Evolutionary conservation across 1,140 invertebrate genomes (phyloP).

Genomic region (Nasonia giraulti): DNA sequence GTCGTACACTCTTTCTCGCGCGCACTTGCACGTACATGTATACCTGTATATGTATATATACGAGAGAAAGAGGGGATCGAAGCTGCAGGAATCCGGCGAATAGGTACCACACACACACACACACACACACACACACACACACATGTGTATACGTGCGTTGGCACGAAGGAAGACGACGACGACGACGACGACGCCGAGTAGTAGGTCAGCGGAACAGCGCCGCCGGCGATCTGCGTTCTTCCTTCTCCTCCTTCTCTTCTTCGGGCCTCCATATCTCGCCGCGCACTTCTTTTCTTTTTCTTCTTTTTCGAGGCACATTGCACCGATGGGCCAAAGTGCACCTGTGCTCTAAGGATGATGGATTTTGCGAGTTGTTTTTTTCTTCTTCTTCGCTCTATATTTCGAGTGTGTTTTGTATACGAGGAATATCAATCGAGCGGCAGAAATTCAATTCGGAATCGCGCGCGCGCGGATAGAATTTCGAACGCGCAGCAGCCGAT

Average conservation of each 20-base stretch:
- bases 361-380: too few relatives aligned
- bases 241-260: conserved; percentile 53
- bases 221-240: conserved; percentile 71
- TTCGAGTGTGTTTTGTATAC: too few relatives aligned
- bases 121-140: background rate
- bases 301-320: conserved; percentile 46
- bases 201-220: conserved; percentile 74
- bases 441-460: background rate
- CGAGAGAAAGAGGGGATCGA: background rate
- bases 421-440: too few relatives aligned
- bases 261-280: conserved; percentile 57
- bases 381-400: too few relatives aligned
- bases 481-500: too few relatives aligned
- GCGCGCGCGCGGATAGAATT: too few relatives aligned
- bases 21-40: background rate
- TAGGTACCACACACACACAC: conserved; percentile 7
- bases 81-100: conserved; percentile 31
- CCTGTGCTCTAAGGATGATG: too few relatives aligned
- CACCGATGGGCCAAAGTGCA: background rate
- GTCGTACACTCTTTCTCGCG: background rate
- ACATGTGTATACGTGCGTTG: background rate
- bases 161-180: conserved; percentile 2
- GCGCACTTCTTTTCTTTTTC: conserved; percentile 26
- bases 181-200: conserved; percentile 36
- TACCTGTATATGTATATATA: background rate